A percentile compares a stretch with the other conserved stretches of the same genome.
These are phyloP conservation scores for Xylota segnis DNA, from an alignment of 2,888 invertebrate species.

Conservation along the genomic window DNA sequence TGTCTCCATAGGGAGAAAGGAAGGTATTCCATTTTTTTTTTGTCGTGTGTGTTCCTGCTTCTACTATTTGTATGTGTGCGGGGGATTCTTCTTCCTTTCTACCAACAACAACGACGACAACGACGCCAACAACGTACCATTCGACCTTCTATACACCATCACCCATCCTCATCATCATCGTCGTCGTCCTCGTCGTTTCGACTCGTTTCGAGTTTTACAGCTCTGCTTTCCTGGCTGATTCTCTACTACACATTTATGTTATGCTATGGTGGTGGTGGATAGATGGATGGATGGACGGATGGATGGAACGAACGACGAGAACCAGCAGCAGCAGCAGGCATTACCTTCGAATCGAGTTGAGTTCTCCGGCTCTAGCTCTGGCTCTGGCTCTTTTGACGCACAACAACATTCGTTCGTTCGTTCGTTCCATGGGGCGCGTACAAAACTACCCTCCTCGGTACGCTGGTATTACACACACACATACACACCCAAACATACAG, in stretches of 20 bases:
- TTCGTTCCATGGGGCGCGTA: constrained; percentile 46
- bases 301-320: constrained; percentile 2
- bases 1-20: constrained; percentile 40
- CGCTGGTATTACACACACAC: constrained; percentile 21
- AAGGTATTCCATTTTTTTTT: constrained; percentile 41
- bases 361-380: constrained; percentile 35
- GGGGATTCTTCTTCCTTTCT: constrained; percentile 40
- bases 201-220: constrained; percentile 22
- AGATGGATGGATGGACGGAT: constrained; percentile 19
- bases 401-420: constrained; percentile 50
- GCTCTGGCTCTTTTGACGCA: constrained; percentile 57
- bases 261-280: not conserved
- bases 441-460: constrained; percentile 61
- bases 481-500: constrained; percentile 4
- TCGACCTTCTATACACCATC: constrained; percentile 3
- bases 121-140: not conserved
- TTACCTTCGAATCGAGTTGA: constrained; percentile 46
- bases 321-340: constrained; percentile 19
- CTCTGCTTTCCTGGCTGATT: constrained; percentile 33
- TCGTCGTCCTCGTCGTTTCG: constrained; percentile 11
- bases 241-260: not conserved
- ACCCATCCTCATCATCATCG: constrained; percentile 1
- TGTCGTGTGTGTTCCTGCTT: constrained; percentile 14
- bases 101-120: not conserved
- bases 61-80: constrained; percentile 24